phyloP scores from a whole-genome alignment of 1,140 invertebrate species.

The Drosophila sulfurigaster region DNA sequence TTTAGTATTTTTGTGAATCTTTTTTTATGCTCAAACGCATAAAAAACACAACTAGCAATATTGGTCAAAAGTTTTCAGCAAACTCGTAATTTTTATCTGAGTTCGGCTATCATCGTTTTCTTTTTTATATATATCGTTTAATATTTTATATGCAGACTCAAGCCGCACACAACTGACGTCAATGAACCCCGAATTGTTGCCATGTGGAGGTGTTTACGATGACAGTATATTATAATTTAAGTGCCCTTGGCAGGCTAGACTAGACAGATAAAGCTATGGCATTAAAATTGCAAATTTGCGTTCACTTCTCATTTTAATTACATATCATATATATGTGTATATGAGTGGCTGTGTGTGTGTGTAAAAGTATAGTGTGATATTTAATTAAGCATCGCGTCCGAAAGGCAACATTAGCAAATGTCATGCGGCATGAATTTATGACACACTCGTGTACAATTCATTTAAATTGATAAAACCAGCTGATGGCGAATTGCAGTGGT shows the following conservation, averaged over 20 bases:
- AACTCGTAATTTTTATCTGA: conserved; percentile 69
- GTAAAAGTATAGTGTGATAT: conserved; percentile 51
- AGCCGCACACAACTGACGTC: background rate
- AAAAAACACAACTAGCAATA: conserved; percentile 45
- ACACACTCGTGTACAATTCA: conserved; percentile 79
- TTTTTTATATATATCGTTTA: conserved; percentile 44
- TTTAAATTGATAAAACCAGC: conserved; percentile 79
- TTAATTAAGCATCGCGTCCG: conserved; percentile 66
- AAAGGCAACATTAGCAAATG: conserved; percentile 69
- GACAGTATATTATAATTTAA: conserved; percentile 13
- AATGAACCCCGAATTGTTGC: conserved; percentile 5
- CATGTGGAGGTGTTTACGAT: background rate
- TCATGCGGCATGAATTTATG: conserved; percentile 77
- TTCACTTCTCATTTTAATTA: conserved; percentile 71
- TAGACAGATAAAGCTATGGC: conserved; percentile 8
- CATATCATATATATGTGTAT: conserved; percentile 40
- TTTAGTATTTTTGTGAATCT: conserved; percentile 33
- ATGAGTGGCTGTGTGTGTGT: conserved; percentile 20
- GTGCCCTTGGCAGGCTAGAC: background rate
- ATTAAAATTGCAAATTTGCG: conserved; percentile 69
- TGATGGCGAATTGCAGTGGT: conserved; percentile 8
- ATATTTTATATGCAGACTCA: conserved; percentile 5
- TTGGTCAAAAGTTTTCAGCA: conserved; percentile 54
- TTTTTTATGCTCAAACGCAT: conserved; percentile 61
- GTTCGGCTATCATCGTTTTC: conserved; percentile 27